phyloP scores from a whole-genome alignment of 2,888 invertebrate genomes.

The Mellilla xanthometata region DNA sequence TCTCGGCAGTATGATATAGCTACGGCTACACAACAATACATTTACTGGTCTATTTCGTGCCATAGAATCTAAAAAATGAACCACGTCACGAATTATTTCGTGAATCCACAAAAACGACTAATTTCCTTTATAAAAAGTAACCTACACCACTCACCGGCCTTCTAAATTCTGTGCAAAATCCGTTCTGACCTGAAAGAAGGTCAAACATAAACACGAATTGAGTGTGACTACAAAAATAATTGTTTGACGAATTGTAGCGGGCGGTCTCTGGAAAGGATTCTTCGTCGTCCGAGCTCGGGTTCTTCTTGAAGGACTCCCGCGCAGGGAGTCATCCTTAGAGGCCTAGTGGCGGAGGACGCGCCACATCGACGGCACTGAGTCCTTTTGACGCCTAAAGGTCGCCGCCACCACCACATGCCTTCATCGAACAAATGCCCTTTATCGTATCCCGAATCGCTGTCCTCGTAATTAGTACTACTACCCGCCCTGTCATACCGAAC shows the following conservation, averaged over 20 bases:
- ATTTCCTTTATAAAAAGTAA: background rate
- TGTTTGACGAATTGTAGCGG: constrained; percentile 68
- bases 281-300: constrained; percentile 38
- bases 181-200: background rate
- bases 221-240: constrained; percentile 45
- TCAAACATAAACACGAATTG: background rate
- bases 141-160: background rate
- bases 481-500: constrained; percentile 25
- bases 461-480: constrained; percentile 37
- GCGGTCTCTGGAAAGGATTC: constrained; percentile 60
- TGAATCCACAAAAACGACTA: background rate
- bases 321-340: constrained; percentile 61
- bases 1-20: constrained; percentile 3
- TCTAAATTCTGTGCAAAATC: background rate
- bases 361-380: constrained; percentile 60
- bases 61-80: constrained; percentile 1
- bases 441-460: constrained; percentile 46
- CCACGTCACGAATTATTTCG: background rate
- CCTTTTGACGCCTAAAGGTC: constrained; percentile 52
- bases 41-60: constrained; percentile 3
- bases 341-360: constrained; percentile 61
- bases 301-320: constrained; percentile 48
- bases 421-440: constrained; percentile 42
- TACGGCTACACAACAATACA: constrained; percentile 1
- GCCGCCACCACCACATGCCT: constrained; percentile 58